These are phyloP conservation scores for Leucania comma DNA, from an alignment of 2,888 invertebrate species.

Conservation along the genomic window DNA sequence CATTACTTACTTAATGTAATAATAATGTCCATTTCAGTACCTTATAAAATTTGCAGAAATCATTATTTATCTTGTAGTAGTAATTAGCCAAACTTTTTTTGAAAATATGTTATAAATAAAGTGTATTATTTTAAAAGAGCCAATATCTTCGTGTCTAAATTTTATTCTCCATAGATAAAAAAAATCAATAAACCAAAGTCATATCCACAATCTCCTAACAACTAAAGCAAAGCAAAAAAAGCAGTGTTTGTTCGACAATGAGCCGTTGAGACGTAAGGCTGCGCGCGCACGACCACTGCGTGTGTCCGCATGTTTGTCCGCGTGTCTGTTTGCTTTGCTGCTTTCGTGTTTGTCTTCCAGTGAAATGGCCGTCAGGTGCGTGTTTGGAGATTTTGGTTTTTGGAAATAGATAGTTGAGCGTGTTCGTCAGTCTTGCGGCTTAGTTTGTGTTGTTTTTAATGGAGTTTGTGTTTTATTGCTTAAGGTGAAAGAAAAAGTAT, in stretches of 20 bases:
- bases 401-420: conserved; percentile 37
- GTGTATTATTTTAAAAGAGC: background rate
- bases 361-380: conserved; percentile 63
- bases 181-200: conserved; percentile 22
- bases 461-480: too few species aligned
- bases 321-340: conserved; percentile 57
- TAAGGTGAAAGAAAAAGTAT: too few species aligned
- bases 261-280: conserved; percentile 83
- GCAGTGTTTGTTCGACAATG: conserved; percentile 78
- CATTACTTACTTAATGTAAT: too few species aligned
- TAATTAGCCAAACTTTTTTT: too few species aligned
- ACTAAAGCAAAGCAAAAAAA: conserved; percentile 64
- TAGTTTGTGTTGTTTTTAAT: conserved; percentile 26
- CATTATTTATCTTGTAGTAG: too few species aligned
- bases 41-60: too few species aligned
- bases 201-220: conserved; percentile 72
- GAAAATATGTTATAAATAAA: too few species aligned
- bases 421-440: conserved; percentile 27
- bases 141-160: background rate
- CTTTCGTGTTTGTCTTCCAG: conserved; percentile 62
- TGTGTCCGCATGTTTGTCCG: conserved; percentile 61
- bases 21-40: too few species aligned
- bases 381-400: conserved; percentile 55
- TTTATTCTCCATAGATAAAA: background rate
- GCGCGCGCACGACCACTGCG: conserved; percentile 67